A percentile compares a stretch with the other conserved stretches of the same genome.
Conservation (phyloP, 2,797 vertebrate genomes). For the Synaphobranchus kaupii region DNA sequence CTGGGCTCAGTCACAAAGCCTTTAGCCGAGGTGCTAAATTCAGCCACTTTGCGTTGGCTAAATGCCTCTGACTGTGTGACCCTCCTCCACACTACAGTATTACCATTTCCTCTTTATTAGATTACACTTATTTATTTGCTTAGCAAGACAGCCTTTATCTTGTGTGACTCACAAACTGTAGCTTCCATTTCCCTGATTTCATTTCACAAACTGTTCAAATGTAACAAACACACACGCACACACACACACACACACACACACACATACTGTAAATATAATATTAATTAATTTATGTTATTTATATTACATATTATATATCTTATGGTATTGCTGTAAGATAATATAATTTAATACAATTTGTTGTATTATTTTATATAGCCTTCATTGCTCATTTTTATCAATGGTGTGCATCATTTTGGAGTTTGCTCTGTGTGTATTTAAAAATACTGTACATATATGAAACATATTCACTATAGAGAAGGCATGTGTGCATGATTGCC, state of each 20-base stretch:
- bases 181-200: not conserved
- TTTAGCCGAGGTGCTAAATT: slow-evolving; percentile 14
- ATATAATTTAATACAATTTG: not conserved
- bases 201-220: not conserved
- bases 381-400: not conserved
- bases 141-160: not conserved
- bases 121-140: not conserved
- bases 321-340: no score
- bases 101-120: not conserved
- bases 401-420: not conserved
- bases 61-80: not conserved
- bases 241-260: not conserved
- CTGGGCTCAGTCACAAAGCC: not conserved
- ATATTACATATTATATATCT: no score
- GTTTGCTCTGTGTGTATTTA: no score
- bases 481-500: not conserved
- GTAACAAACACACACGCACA: not conserved
- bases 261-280: not conserved
- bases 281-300: no score
- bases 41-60: not conserved
- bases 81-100: not conserved
- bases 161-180: not conserved
- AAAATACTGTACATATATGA: no score
- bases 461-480: not conserved
- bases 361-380: not conserved